A percentile compares a stretch with the other conserved stretches of the same genome.
These are phyloP conservation scores for Corydoras sp. DNA, from an alignment of 2,113 vertebrate species.

Conservation along the genomic window DNA sequence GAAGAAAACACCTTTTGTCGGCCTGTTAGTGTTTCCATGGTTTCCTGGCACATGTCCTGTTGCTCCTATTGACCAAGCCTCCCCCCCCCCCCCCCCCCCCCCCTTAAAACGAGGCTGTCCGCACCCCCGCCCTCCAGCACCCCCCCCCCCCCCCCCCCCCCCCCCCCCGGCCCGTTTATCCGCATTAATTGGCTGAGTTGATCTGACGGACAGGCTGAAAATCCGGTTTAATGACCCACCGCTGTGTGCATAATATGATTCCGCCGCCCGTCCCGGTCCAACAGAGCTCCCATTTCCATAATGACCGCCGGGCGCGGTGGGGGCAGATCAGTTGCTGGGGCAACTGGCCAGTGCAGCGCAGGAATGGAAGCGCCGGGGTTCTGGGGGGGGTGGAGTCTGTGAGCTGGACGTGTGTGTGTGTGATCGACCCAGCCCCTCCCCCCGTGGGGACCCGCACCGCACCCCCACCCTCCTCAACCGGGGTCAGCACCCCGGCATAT, in stretches of 20 bases:
- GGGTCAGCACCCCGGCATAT: too few species aligned
- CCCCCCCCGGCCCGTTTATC: conserved; percentile 50
- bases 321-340: conserved; percentile 72
- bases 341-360: conserved; percentile 60
- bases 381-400: conserved; percentile 28
- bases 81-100: not conserved
- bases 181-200: conserved; percentile 69
- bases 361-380: conserved; percentile 55
- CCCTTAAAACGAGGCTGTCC: conserved; percentile 2
- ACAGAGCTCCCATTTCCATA: conserved; percentile 78
- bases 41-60: not conserved
- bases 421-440: not conserved
- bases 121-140: conserved; percentile 6
- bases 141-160: conserved; percentile 14
- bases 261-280: conserved; percentile 77
- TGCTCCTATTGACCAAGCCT: not conserved
- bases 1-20: not conserved
- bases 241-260: conserved; percentile 71
- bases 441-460: conserved; percentile 37
- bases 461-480: too few species aligned
- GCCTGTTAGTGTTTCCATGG: not conserved
- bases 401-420: conserved; percentile 43
- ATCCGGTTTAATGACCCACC: conserved; percentile 78
- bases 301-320: conserved; percentile 73
- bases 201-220: conserved; percentile 73